Percentiles rank a stretch among this genome's conserved stretches.
These are phyloP conservation scores for Stenichneumon culpator DNA, from an alignment of 2,888 invertebrate genomes.

Conservation along the genomic window DNA sequence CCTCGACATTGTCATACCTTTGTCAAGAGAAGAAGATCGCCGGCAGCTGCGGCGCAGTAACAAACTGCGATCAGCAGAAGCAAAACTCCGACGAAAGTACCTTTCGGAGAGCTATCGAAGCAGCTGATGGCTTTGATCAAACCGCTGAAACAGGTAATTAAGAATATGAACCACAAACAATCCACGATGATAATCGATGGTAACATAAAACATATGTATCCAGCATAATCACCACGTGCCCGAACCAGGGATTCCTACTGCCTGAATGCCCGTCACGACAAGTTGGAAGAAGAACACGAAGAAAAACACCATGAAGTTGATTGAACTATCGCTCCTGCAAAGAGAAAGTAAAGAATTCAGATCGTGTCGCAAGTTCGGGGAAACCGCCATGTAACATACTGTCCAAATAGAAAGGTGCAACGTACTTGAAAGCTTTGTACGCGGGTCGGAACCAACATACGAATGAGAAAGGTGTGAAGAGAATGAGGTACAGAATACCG, in stretches of 20 bases:
- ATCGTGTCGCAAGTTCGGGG: neutral
- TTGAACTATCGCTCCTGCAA: conserved; percentile 97
- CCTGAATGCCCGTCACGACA: conserved; percentile 94
- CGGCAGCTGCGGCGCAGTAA: conserved; percentile 91
- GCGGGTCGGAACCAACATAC: conserved; percentile 99
- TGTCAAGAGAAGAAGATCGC: conserved; percentile 93
- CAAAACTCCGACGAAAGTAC: conserved; percentile 91
- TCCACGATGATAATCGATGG: neutral
- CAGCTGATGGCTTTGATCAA: conserved; percentile 91
- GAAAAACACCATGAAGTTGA: conserved; percentile 99
- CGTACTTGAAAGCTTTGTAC: conserved; percentile 97
- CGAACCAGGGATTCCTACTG: conserved; percentile 93
- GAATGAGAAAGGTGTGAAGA: conserved; percentile 99
- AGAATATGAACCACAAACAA: neutral
- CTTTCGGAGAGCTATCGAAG: conserved; percentile 87
- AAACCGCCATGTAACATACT: neutral
- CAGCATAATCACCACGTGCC: conserved; percentile 92
- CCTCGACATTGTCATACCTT: conserved; percentile 89
- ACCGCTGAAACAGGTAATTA: conserved; percentile 87
- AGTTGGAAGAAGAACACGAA: conserved; percentile 99
- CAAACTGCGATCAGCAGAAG: conserved; percentile 92
- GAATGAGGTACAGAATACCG: conserved; percentile 94
- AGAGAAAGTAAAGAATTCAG: conserved; percentile 8
- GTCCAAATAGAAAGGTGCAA: conserved; percentile 40
- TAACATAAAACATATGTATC: conserved; percentile 39